Evolutionary conservation across 2,113 vertebrate species (phyloP).

Genomic region (Chlorodrepanis virens): DNA sequence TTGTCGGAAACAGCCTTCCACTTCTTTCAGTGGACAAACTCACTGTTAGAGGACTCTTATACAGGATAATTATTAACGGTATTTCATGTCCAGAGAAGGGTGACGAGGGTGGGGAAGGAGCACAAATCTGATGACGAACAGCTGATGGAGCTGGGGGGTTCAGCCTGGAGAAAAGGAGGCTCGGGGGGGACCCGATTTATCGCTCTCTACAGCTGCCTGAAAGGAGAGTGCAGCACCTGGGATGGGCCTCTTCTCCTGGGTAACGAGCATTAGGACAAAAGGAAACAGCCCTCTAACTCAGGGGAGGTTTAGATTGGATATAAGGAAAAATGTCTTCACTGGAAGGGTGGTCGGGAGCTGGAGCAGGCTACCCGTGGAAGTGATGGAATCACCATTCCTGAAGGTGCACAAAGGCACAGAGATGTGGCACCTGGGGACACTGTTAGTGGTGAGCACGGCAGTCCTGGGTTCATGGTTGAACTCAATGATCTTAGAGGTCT

Average conservation of each 20-base stretch:
- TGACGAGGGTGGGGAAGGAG: background rate
- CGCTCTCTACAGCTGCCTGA: rapidly evolving
- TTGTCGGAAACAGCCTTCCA: background rate
- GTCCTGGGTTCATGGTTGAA: background rate
- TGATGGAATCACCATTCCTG: background rate
- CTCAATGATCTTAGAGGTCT: background rate
- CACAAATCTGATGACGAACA: background rate
- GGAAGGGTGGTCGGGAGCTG: background rate
- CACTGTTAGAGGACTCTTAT: background rate
- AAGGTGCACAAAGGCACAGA: background rate
- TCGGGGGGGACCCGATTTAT: too few relatives aligned
- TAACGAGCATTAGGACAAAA: too few relatives aligned
- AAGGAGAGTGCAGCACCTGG: background rate
- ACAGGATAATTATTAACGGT: too few relatives aligned
- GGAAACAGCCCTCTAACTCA: background rate
- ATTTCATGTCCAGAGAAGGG: background rate
- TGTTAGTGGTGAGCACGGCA: background rate
- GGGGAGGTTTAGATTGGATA: background rate
- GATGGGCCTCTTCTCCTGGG: background rate
- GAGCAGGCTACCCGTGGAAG: background rate
- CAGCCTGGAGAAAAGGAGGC: background rate
- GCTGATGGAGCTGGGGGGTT: background rate
- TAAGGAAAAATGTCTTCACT: background rate
- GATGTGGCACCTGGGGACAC: background rate
- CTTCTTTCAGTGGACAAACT: background rate